A percentile compares a stretch with the other conserved stretches of the same genome.
These are phyloP conservation scores for Tragelaphus eurycerus DNA, from an alignment of 2,797 vertebrate genomes.

Conservation along the genomic window DNA sequence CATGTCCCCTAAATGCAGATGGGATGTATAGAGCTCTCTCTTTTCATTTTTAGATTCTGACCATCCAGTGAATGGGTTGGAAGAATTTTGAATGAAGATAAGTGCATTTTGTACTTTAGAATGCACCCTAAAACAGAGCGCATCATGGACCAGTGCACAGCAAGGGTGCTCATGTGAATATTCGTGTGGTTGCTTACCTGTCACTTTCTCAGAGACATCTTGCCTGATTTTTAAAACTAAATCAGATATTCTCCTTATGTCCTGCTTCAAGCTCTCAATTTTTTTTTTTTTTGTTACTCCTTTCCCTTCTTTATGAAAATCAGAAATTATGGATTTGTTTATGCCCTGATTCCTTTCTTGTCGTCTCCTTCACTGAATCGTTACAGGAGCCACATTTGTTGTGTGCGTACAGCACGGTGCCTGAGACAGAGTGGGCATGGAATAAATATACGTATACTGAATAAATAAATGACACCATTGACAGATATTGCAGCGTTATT, in stretches of 20 bases:
- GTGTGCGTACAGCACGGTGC: background rate
- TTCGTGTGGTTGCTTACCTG: background rate
- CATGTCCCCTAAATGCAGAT: background rate
- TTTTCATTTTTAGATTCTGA: background rate
- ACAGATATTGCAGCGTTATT: background rate
- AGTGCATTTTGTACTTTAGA: background rate
- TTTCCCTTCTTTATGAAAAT: background rate
- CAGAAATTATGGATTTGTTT: background rate
- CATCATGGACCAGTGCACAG: fast-evolving
- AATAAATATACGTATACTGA: background rate
- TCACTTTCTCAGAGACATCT: background rate
- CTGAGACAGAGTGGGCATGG: background rate
- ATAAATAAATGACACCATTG: background rate
- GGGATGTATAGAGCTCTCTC: background rate
- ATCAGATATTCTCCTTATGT: background rate
- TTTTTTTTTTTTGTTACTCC: background rate
- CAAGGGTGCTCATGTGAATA: background rate
- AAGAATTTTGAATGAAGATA: background rate
- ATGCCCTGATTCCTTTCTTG: background rate
- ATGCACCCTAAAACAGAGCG: too few relatives aligned
- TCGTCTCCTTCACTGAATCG: background rate
- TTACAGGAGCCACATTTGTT: background rate
- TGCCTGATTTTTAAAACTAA: background rate
- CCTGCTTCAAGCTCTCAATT: background rate
- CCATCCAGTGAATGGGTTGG: background rate